These are phyloP conservation scores for Caenorhabditis doughertyi DNA, from an alignment of 2,888 invertebrate genomes.

Conservation along the genomic window DNA sequence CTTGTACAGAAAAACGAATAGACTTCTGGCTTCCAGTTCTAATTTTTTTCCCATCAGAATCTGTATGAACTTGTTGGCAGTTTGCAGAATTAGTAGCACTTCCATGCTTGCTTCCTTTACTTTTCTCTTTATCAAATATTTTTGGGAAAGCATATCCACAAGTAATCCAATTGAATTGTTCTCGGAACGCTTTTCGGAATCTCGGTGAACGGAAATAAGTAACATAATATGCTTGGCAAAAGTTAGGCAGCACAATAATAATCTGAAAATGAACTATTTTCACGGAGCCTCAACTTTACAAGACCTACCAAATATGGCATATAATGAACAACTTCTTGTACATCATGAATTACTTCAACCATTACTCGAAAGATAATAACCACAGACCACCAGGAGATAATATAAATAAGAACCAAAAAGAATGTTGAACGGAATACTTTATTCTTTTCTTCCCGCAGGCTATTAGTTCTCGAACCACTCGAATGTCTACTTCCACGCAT, in stretches of 20 bases:
- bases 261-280: no score
- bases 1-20: slow-evolving; percentile 14
- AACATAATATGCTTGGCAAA: slow-evolving; percentile 44
- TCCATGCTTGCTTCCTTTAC: slow-evolving; percentile 23
- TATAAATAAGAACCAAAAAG: slow-evolving; percentile 50
- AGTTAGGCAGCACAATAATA: slow-evolving; percentile 46
- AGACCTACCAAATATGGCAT: slow-evolving; percentile 52
- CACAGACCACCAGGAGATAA: slow-evolving; percentile 49
- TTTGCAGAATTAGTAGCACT: slow-evolving; percentile 39
- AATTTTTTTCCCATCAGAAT: slow-evolving; percentile 9
- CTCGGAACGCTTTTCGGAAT: slow-evolving; percentile 31
- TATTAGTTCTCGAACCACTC: slow-evolving; percentile 28
- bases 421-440: slow-evolving; percentile 63
- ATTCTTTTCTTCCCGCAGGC: slow-evolving; percentile 50
- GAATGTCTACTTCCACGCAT: slow-evolving; percentile 60
- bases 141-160: slow-evolving; percentile 41
- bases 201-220: slow-evolving; percentile 43
- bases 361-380: slow-evolving; percentile 36
- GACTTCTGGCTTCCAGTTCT: slow-evolving; percentile 24
- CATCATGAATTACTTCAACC: slow-evolving; percentile 12
- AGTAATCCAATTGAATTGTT: slow-evolving; percentile 45
- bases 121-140: slow-evolving; percentile 29
- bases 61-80: neutral
- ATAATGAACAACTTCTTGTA: slow-evolving; percentile 18
- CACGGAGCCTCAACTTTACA: no score